phyloP scores from a whole-genome alignment of 1,140 invertebrate genomes.

The Xylocopa sonorina region DNA sequence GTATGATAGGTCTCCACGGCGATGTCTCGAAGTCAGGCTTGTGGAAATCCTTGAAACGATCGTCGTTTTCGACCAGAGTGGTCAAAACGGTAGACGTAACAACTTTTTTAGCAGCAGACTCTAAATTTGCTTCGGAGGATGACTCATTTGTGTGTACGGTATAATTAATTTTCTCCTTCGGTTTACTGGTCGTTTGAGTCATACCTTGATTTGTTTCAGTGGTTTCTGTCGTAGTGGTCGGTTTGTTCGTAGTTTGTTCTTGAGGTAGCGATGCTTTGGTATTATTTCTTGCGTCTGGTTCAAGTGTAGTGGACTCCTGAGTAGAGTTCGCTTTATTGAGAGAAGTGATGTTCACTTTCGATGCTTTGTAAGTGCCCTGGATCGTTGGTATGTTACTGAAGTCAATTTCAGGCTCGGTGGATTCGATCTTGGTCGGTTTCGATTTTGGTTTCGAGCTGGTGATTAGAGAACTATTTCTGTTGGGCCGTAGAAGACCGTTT shows the following conservation, averaged over 20 bases:
- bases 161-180: constrained; percentile 13
- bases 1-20: constrained; percentile 79
- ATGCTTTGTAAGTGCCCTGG: constrained; percentile 80
- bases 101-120: constrained; percentile 41
- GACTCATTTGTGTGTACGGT: not conserved
- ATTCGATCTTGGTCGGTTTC: constrained; percentile 76
- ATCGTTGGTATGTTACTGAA: constrained; percentile 78
- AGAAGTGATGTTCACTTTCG: constrained; percentile 70
- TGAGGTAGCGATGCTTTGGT: not conserved
- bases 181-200: not conserved
- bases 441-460: constrained; percentile 78
- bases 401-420: constrained; percentile 77
- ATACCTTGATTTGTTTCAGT: not conserved
- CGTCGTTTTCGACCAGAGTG: constrained; percentile 56
- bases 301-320: not conserved
- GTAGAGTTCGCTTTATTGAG: constrained; percentile 18
- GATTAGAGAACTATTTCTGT: constrained; percentile 76
- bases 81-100: constrained; percentile 72
- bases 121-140: constrained; percentile 21
- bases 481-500: constrained; percentile 75
- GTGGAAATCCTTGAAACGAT: constrained; percentile 70
- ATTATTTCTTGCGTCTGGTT: not conserved
- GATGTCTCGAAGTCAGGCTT: constrained; percentile 78
- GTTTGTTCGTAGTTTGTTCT: constrained; percentile 13
- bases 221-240: constrained; percentile 18